Percentiles rank a stretch among this genome's conserved stretches.
These are phyloP conservation scores for Paratrypauchen microcephalus DNA, from an alignment of 2,797 vertebrate genomes.

Conservation along the genomic window DNA sequence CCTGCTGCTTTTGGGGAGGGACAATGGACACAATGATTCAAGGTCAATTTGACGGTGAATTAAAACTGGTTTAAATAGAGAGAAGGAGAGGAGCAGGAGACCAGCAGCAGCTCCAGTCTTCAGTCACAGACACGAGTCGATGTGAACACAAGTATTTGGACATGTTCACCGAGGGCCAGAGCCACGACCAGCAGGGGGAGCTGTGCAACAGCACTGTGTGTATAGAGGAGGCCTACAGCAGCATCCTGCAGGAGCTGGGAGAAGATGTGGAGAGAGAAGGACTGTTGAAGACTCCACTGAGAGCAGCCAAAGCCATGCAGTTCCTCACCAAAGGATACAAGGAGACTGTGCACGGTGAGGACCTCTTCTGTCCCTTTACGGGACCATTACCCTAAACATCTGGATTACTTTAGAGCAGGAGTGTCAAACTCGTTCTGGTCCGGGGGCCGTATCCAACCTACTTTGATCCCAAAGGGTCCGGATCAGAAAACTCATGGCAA, in stretches of 20 bases:
- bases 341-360: slow-evolving; percentile 68
- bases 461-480: no score
- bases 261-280: slow-evolving; percentile 73
- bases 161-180: slow-evolving; percentile 33
- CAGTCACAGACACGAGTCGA: neutral
- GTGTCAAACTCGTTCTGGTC: no score
- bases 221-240: slow-evolving; percentile 68
- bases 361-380: neutral
- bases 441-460: no score
- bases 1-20: neutral
- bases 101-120: neutral
- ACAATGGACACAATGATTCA: neutral
- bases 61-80: neutral
- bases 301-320: slow-evolving; percentile 55
- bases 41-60: neutral
- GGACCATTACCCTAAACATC: neutral
- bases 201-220: slow-evolving; percentile 34
- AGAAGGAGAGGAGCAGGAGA: no score
- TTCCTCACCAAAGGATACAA: slow-evolving; percentile 74
- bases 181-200: slow-evolving; percentile 40
- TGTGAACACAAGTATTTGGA: slow-evolving; percentile 33
- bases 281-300: slow-evolving; percentile 39
- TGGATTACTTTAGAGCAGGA: neutral
- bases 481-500: no score
- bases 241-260: slow-evolving; percentile 72